A percentile compares a stretch with the other conserved stretches of the same genome.
Evolutionary conservation across 2,888 invertebrate species (phyloP).

Genomic region (Ennomos erosarius): DNA sequence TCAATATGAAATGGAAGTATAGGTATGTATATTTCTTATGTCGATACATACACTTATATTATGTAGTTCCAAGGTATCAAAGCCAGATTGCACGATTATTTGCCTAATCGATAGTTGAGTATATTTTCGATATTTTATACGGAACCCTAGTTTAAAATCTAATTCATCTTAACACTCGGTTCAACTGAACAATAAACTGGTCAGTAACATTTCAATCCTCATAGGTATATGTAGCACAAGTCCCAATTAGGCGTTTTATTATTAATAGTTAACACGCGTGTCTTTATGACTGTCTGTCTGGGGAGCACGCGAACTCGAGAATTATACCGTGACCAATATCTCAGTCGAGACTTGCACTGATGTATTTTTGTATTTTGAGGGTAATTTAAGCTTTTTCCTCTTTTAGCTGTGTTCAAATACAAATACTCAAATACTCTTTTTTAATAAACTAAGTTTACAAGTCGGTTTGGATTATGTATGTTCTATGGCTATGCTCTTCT

Average conservation of each 20-base stretch:
- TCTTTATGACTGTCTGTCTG: slow-evolving; percentile 70
- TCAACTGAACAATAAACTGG: slow-evolving; percentile 58
- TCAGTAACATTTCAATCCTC: slow-evolving; percentile 57
- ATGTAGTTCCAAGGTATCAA: not conserved
- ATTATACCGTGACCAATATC: slow-evolving; percentile 63
- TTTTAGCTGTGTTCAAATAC: too few species aligned
- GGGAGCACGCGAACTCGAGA: slow-evolving; percentile 70
- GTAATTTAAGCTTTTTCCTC: not conserved
- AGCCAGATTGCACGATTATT: too few species aligned
- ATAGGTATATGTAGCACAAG: slow-evolving; percentile 64
- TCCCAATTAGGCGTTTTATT: slow-evolving; percentile 77
- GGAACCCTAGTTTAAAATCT: slow-evolving; percentile 22
- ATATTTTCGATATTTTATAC: slow-evolving; percentile 15
- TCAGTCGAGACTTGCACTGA: slow-evolving; percentile 13
- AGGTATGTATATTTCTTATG: too few species aligned
- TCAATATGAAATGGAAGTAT: too few species aligned
- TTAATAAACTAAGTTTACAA: too few species aligned
- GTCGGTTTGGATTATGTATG: too few species aligned
- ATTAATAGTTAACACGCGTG: slow-evolving; percentile 77
- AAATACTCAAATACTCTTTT: too few species aligned
- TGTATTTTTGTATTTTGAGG: slow-evolving; percentile 13
- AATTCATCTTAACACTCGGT: slow-evolving; percentile 37
- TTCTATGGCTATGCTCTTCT: too few species aligned
- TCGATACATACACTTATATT: too few species aligned
- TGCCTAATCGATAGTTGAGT: too few species aligned